phyloP scores from a whole-genome alignment of 37 sponge, comb jelly and placozoan species.

The Diacarnus erythraeanus region DNA sequence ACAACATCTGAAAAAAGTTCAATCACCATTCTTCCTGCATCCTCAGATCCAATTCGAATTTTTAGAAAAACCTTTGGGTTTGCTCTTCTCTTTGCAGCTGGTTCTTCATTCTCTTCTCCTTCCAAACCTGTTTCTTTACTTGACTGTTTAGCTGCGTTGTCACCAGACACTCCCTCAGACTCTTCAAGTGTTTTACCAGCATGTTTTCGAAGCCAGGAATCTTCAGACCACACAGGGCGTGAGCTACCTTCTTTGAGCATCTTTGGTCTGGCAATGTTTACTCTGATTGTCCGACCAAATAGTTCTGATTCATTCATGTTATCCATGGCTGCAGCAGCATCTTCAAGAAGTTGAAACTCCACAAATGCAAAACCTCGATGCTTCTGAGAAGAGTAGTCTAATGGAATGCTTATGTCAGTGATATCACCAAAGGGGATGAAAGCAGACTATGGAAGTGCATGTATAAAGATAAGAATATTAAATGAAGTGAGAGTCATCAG shows the following conservation, averaged over 20 bases:
- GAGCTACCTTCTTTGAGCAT: conserved; percentile 89
- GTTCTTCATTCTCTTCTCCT: conserved; percentile 54
- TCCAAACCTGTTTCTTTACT: conserved; percentile 21
- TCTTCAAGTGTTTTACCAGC: conserved; percentile 68
- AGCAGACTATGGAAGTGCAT: conserved; percentile 56
- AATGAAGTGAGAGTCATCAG: background rate
- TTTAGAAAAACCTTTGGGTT: conserved; percentile 68
- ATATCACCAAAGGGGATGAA: conserved; percentile 99
- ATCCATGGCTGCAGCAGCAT: conserved; percentile 99
- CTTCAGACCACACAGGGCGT: conserved; percentile 94
- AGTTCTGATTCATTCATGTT: conserved; percentile 99
- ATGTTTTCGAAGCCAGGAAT: conserved; percentile 91
- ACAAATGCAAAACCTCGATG: conserved; percentile 98
- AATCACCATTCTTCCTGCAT: conserved; percentile 52
- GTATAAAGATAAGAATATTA: too few species aligned
- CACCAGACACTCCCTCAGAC: conserved; percentile 10
- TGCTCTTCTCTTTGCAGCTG: conserved; percentile 58
- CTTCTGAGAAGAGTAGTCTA: conserved; percentile 91
- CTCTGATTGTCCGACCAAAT: conserved; percentile 89
- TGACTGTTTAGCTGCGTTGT: background rate
- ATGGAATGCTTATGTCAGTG: conserved; percentile 89
- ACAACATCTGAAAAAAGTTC: conserved; percentile 91
- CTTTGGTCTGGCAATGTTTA: conserved; percentile 93
- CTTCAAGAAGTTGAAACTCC: conserved; percentile 94
- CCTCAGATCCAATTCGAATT: conserved; percentile 50